A percentile compares a stretch with the other conserved stretches of the same genome.
These are phyloP conservation scores for Mantis religiosa DNA, from an alignment of 2,888 invertebrate genomes.

Conservation along the genomic window DNA sequence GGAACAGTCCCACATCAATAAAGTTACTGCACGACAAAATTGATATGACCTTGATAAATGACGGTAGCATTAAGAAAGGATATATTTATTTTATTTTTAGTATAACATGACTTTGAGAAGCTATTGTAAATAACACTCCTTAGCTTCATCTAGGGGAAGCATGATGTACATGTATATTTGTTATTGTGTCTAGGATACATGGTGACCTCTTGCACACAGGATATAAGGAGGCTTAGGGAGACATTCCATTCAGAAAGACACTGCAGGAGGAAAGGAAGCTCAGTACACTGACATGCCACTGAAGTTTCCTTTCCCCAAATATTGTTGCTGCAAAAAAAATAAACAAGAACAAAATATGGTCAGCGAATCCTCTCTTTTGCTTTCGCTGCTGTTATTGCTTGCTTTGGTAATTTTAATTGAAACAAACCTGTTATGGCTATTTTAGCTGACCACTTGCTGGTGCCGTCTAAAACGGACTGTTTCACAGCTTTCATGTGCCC, in stretches of 20 bases:
- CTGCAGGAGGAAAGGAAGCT: neutral
- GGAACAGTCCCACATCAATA: too few species aligned
- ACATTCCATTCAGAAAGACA: neutral
- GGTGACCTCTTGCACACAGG: neutral
- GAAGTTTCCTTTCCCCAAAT: neutral
- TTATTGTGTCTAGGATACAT: neutral
- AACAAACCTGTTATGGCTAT: conserved; percentile 99
- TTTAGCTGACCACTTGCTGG: conserved; percentile 99
- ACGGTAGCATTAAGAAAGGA: too few species aligned
- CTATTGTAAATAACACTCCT: too few species aligned
- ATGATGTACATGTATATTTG: too few species aligned
- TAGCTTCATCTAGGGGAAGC: too few species aligned
- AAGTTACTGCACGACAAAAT: too few species aligned
- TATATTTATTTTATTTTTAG: too few species aligned
- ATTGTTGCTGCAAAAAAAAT: neutral
- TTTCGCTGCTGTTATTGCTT: neutral
- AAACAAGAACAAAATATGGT: conserved; percentile 32
- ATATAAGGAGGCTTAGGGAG: neutral
- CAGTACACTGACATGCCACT: neutral
- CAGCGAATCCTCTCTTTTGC: conserved; percentile 31
- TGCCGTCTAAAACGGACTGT: conserved; percentile 97
- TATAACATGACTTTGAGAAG: too few species aligned
- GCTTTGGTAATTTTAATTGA: conserved; percentile 32
- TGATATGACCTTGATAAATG: too few species aligned
- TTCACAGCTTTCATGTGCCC: conserved; percentile 98